Percentiles rank a stretch among this genome's conserved stretches.
Evolutionary conservation across 2,888 invertebrate species (phyloP).

Genomic region (Spicauda simplicius): DNA sequence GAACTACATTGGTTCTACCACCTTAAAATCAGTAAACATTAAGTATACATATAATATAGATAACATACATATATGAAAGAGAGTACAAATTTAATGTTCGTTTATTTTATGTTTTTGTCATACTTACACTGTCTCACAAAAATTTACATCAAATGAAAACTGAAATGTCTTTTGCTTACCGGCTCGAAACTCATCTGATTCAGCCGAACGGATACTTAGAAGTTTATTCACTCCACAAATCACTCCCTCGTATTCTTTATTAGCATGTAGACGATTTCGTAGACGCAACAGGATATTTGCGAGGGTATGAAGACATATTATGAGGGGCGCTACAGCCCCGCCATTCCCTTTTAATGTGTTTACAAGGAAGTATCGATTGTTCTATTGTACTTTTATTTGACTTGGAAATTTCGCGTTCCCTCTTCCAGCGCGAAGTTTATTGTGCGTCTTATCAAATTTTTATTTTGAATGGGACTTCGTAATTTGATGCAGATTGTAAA

Average conservation of each 20-base stretch:
- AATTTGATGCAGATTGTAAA: slow-evolving; percentile 33
- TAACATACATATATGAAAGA: no score
- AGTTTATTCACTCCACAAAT: slow-evolving; percentile 66
- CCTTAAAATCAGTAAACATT: no score
- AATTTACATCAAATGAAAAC: background rate
- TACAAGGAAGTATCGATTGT: slow-evolving; percentile 84
- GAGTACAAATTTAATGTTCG: no score
- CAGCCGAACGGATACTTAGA: slow-evolving; percentile 45
- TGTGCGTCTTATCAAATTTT: slow-evolving; percentile 55
- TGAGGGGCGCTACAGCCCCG: slow-evolving; percentile 53
- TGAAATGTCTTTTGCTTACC: slow-evolving; percentile 14
- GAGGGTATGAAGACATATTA: slow-evolving; percentile 71
- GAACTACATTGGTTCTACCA: no score
- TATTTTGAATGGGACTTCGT: slow-evolving; percentile 39
- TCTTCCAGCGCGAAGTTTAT: slow-evolving; percentile 59
- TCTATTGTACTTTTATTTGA: slow-evolving; percentile 81
- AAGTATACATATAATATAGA: no score
- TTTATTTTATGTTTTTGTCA: no score
- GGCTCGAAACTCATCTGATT: slow-evolving; percentile 34
- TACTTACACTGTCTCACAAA: no score
- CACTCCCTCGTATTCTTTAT: slow-evolving; percentile 75
- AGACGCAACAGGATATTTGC: slow-evolving; percentile 79
- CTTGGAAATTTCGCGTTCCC: slow-evolving; percentile 76
- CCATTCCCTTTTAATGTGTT: slow-evolving; percentile 80
- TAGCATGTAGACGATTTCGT: slow-evolving; percentile 72